phyloP scores from a whole-genome alignment of 2,113 vertebrate genomes.

The Bostrychus sinensis region DNA sequence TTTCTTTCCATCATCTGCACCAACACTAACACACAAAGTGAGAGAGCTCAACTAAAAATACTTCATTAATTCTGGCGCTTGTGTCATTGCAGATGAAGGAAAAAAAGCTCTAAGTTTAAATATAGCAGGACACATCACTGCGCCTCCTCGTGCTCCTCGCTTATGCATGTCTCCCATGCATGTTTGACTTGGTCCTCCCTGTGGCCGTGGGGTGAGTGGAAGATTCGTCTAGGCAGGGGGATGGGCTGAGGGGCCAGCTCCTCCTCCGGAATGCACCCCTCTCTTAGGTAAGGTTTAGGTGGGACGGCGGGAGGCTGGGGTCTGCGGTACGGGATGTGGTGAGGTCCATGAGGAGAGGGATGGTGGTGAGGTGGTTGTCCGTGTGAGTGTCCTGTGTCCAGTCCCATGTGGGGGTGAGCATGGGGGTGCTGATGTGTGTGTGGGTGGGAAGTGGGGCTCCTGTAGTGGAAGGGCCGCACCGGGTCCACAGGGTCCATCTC shows the following conservation, averaged over 20 bases:
- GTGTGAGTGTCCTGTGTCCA: constrained; percentile 83
- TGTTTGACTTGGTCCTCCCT: constrained; percentile 90
- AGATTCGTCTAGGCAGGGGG: constrained; percentile 84
- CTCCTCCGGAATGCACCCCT: constrained; percentile 87
- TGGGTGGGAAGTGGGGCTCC: constrained; percentile 91
- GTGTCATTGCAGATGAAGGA: constrained; percentile 52
- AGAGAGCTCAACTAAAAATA: not conserved
- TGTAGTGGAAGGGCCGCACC: constrained; percentile 90
- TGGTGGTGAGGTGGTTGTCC: constrained; percentile 77
- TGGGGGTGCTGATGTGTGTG: constrained; percentile 73
- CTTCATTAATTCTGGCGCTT: constrained; percentile 2
- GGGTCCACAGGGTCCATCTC: constrained; percentile 90
- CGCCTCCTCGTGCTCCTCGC: constrained; percentile 84
- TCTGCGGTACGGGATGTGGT: constrained; percentile 72
- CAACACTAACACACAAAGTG: constrained; percentile 21
- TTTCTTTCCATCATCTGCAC: constrained; percentile 61
- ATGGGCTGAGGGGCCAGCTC: constrained; percentile 83
- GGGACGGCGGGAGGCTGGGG: constrained; percentile 86
- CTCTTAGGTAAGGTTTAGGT: constrained; percentile 92
- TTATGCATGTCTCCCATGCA: constrained; percentile 91
- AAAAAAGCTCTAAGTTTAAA: constrained; percentile 44
- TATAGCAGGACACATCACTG: constrained; percentile 50
- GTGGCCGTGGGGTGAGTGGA: constrained; percentile 83
- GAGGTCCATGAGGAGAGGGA: constrained; percentile 56
- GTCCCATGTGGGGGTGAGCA: constrained; percentile 72